Conservation (phyloP, 2,797 vertebrate species). For the Enteromius paludinosus region DNA sequence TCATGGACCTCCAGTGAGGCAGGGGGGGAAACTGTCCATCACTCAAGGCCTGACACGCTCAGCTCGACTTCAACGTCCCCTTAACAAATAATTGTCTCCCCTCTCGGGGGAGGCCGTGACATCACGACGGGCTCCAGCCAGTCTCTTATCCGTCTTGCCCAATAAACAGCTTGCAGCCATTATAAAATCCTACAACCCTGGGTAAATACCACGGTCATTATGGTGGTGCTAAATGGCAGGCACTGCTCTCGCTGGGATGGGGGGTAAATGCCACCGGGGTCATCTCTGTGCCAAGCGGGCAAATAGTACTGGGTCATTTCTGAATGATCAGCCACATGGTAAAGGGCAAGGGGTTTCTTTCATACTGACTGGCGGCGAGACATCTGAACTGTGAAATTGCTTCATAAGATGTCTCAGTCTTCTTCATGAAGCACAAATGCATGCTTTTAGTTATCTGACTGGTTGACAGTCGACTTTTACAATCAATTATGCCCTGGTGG, state of each 20-base stretch:
- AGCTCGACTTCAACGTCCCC: constrained; percentile 45
- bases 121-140: constrained; percentile 48
- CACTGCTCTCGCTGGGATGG: constrained; percentile 49
- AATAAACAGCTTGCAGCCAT: constrained; percentile 62
- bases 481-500: constrained; percentile 25
- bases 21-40: constrained; percentile 60
- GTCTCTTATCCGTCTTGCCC: constrained; percentile 52
- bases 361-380: constrained; percentile 26
- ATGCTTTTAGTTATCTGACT: constrained; percentile 28
- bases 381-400: constrained; percentile 51
- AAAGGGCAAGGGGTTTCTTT: constrained; percentile 56
- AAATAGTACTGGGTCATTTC: constrained; percentile 56
- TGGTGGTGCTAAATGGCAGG: constrained; percentile 61
- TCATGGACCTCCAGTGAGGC: constrained; percentile 54
- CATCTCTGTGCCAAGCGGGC: constrained; percentile 54
- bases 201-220: constrained; percentile 65
- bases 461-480: constrained; percentile 20
- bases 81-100: constrained; percentile 59
- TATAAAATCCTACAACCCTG: constrained; percentile 52
- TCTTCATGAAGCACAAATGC: constrained; percentile 13
- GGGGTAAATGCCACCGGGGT: constrained; percentile 64
- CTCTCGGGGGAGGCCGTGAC: constrained; percentile 51
- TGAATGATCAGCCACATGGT: constrained; percentile 48
- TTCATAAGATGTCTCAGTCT: constrained; percentile 40
- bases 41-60: constrained; percentile 41